Evolutionary conservation across 2,797 vertebrate genomes (phyloP).

Genomic region (Dendrocincla fuliginosa): DNA sequence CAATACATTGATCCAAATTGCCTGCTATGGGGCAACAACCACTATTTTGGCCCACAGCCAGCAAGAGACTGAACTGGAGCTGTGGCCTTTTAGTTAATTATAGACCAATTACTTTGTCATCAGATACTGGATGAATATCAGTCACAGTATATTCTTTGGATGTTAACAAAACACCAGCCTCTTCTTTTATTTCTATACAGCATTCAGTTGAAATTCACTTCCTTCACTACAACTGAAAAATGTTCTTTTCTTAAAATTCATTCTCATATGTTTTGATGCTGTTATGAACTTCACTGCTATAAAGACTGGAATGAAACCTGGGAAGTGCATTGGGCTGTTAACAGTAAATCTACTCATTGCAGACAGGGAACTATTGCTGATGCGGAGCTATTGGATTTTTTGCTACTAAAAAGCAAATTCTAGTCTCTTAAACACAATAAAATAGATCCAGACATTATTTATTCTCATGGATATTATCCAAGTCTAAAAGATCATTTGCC

Average conservation of each 20-base stretch:
- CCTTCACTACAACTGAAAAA: neutral
- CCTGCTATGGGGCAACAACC: neutral
- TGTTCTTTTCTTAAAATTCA: neutral
- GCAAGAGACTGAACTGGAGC: neutral
- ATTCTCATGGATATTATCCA: neutral
- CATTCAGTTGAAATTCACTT: neutral
- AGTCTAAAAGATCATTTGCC: neutral
- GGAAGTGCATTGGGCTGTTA: neutral
- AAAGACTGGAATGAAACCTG: neutral
- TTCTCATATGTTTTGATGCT: neutral
- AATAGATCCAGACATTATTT: neutral
- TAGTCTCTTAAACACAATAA: neutral
- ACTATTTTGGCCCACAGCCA: neutral
- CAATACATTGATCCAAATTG: neutral
- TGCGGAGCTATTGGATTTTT: neutral
- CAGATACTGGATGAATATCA: neutral
- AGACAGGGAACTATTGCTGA: neutral
- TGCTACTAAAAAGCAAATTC: neutral
- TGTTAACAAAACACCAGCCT: neutral
- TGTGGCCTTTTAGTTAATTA: neutral
- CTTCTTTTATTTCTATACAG: neutral
- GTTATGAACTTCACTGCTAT: neutral
- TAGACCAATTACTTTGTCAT: neutral
- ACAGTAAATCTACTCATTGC: neutral
- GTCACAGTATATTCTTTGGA: neutral